Conservation (phyloP, 2,888 invertebrate species). For the Sialis fuliginosa region DNA sequence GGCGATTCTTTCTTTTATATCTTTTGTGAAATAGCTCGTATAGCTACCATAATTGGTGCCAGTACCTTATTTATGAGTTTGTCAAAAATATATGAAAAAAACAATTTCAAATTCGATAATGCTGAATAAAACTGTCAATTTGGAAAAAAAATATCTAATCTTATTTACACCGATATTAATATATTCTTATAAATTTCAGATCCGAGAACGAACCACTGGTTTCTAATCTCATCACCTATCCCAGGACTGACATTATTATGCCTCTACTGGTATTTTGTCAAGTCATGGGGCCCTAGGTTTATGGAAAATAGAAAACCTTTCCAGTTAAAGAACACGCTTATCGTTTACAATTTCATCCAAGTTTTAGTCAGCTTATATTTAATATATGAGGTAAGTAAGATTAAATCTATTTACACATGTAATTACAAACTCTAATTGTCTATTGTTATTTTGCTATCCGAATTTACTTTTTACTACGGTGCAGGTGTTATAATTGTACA, state of each 20-base stretch:
- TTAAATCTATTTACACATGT: too few species aligned
- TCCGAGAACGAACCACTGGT: slow-evolving; percentile 47
- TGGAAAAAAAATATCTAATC: too few species aligned
- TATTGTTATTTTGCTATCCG: too few species aligned
- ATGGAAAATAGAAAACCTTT: slow-evolving; percentile 80
- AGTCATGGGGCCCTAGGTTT: slow-evolving; percentile 64
- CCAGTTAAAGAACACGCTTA: slow-evolving; percentile 56
- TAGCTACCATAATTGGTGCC: too few species aligned
- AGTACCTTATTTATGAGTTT: too few species aligned
- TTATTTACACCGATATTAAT: neutral
- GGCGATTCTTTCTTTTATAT: too few species aligned
- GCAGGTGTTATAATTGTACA: neutral
- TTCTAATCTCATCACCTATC: slow-evolving; percentile 51
- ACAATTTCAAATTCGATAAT: too few species aligned
- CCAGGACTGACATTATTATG: slow-evolving; percentile 48
- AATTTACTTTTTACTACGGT: neutral
- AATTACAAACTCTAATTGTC: too few species aligned
- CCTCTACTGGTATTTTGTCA: slow-evolving; percentile 52
- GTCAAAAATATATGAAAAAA: too few species aligned
- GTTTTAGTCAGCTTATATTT: slow-evolving; percentile 67
- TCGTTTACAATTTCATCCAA: slow-evolving; percentile 79
- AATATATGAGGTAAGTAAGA: slow-evolving; percentile 47
- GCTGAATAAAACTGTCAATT: neutral
- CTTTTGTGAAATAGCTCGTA: too few species aligned
- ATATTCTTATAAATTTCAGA: slow-evolving; percentile 24